Evolutionary conservation across 2,888 invertebrate species (phyloP), one percentile per base, ranked within the genome.

Genomic region (Calephelis perditalis): DNA sequence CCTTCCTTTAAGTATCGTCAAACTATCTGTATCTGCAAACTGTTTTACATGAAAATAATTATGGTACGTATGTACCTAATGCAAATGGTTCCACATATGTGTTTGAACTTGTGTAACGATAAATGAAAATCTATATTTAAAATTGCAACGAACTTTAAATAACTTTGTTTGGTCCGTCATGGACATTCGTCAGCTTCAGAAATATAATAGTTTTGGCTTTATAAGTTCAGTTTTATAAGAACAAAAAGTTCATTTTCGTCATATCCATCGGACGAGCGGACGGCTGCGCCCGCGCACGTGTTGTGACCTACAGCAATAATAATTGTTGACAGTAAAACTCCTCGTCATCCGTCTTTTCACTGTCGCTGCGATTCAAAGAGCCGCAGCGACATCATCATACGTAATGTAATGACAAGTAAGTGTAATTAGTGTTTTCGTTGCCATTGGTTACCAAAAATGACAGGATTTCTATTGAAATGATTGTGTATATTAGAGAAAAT

Each of bases 381-480:
- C 75, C 67, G 70, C 65, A 71, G 72, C 76, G 70, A 71, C 78
- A 66, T 67, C 74, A 75, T 75, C 83, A 87, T 88, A 88, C 88
- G 88, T 88, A 89, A 88, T 83, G 79, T 78, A 77, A 75, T 77
- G 78, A 75, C 74, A 78, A 78, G 78, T 76, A 80, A 81, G 79
- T 75, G 80, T 83, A 76, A 78, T 83, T 84, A 81, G 66, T 65
- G 68, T 85, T 84, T 82, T 82, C 83, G 83, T 86, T 85, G 88
- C 87, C 88, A 90, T 89, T 86, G 87, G 89, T 90, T 90, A 90
- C 89, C 89, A 89, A 88, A 87, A 87, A 87, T 87, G 88, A 90
- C 89, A 90, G 89, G 89, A 90, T 86, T 80, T 82, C 82, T 82
- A 84, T 78, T 82, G 73, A 84, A 82, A 86, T 79, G 78, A 81